Evolutionary conservation across 2,113 vertebrate species (phyloP).

Genomic region (Urocynchramus pylzowi): DNA sequence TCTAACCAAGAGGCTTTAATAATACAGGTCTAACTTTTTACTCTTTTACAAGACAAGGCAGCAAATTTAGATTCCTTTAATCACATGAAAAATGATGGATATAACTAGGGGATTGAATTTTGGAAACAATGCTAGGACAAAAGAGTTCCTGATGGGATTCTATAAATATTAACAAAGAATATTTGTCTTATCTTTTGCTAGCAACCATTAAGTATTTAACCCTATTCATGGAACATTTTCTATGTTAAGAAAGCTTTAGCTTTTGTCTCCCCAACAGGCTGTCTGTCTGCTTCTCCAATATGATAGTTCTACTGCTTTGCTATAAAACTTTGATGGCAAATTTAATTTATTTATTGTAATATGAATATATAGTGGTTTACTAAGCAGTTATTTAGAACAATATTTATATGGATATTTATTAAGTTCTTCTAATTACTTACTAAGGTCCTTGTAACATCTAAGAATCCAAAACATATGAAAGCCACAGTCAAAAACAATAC

Average conservation of each 20-base stretch:
- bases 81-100: constrained; percentile 60
- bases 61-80: constrained; percentile 66
- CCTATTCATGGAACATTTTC: constrained; percentile 48
- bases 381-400: neutral
- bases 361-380: neutral
- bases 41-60: constrained; percentile 53
- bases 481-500: neutral
- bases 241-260: constrained; percentile 49
- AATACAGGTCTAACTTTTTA: constrained; percentile 38
- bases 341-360: constrained; percentile 9
- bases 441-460: neutral
- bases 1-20: constrained; percentile 25
- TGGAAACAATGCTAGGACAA: constrained; percentile 56
- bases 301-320: neutral
- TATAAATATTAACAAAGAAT: constrained; percentile 69
- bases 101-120: constrained; percentile 54
- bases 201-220: constrained; percentile 61
- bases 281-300: neutral
- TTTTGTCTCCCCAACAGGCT: constrained; percentile 38
- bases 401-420: neutral
- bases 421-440: constrained; percentile 15
- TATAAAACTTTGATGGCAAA: neutral
- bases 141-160: constrained; percentile 57
- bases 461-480: neutral
- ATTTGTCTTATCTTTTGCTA: constrained; percentile 68